A percentile compares a stretch with the other conserved stretches of the same genome.
Conservation (phyloP, 2,797 vertebrate genomes). For the Chiroxiphia lanceolata region DNA sequence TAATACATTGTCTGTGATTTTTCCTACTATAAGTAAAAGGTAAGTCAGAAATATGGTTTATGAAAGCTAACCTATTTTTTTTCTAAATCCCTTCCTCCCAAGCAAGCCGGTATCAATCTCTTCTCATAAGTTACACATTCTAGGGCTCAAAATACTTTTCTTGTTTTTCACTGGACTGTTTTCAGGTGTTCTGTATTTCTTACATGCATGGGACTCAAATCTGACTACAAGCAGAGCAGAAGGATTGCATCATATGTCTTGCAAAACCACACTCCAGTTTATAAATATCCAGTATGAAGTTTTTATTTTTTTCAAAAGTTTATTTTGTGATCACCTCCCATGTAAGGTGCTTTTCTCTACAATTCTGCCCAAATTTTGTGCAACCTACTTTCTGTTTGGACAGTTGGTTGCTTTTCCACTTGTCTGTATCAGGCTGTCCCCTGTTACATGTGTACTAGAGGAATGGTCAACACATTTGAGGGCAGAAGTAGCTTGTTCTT, state of each 20-base stretch:
- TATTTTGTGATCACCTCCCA: not conserved
- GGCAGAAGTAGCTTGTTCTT: not conserved
- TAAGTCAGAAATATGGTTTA: not conserved
- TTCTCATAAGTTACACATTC: not conserved
- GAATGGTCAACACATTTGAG: not conserved
- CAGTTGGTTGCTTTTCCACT: not conserved
- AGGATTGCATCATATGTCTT: not conserved
- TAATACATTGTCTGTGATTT: not conserved
- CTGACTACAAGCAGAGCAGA: not conserved
- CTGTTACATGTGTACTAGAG: not conserved
- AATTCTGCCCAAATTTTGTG: not conserved
- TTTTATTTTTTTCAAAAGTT: not conserved
- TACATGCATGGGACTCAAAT: not conserved
- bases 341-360: not conserved
- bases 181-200: not conserved
- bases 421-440: not conserved
- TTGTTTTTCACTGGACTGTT: not conserved
- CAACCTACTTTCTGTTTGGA: not conserved
- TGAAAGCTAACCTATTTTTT: not conserved
- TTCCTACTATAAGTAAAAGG: not conserved
- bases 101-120: not conserved
- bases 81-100: not conserved
- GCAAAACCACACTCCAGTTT: not conserved
- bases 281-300: not conserved
- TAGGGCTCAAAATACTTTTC: not conserved